Conservation (phyloP, 2,113 vertebrate species). For the Bolborhynchus lineola region DNA sequence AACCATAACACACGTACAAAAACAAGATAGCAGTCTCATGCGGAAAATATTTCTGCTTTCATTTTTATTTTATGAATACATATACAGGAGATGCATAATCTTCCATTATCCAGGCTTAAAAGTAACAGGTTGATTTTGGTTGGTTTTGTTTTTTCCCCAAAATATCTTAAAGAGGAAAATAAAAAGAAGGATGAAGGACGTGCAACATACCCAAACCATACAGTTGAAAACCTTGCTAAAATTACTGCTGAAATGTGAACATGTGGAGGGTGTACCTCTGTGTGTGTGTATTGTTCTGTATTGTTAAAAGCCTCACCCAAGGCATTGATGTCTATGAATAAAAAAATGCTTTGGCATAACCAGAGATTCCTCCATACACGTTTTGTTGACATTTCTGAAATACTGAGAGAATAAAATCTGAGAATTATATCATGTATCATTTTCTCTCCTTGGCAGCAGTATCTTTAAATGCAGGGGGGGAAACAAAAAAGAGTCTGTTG, state of each 20-base stretch:
- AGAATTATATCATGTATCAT: not conserved
- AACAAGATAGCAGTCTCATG: slow-evolving; percentile 44
- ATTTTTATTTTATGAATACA: slow-evolving; percentile 62
- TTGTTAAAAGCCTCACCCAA: not conserved
- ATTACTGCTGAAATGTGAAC: not conserved
- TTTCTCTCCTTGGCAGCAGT: not conserved
- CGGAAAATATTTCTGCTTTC: slow-evolving; percentile 32
- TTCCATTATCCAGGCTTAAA: slow-evolving; percentile 29
- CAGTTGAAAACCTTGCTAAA: not conserved
- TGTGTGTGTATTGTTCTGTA: not conserved
- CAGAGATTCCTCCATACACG: not conserved
- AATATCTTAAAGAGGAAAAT: not conserved
- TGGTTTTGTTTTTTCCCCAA: not conserved
- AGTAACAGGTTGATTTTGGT: not conserved
- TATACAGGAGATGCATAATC: slow-evolving; percentile 50
- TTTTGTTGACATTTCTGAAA: slow-evolving; percentile 2
- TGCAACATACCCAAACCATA: slow-evolving; percentile 17
- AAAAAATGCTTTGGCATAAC: slow-evolving; percentile 44
- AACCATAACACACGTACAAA: not conserved
- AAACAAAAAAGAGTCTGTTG: not conserved
- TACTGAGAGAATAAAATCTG: not conserved
- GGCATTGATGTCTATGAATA: not conserved
- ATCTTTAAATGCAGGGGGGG: not conserved
- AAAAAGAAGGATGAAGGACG: not conserved
- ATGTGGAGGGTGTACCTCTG: not conserved